These are phyloP conservation scores for Aphodius sticticus DNA, from an alignment of 2,888 invertebrate species.

Conservation along the genomic window DNA sequence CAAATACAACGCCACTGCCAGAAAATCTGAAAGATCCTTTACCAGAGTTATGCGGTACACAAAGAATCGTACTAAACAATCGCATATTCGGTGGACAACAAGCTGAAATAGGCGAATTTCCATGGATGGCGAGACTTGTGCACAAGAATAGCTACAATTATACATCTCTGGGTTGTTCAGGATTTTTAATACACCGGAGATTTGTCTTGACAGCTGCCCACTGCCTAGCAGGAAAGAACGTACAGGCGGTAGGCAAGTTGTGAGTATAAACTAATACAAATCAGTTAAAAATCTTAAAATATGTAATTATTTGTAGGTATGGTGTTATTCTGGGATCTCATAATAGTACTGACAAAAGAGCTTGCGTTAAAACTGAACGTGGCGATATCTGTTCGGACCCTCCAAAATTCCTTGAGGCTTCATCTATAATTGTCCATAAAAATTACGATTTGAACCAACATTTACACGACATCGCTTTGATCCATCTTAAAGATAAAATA, in stretches of 20 bases:
- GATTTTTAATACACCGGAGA: slow-evolving; percentile 62
- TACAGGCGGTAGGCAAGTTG: slow-evolving; percentile 54
- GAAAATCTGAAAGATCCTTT: slow-evolving; percentile 38
- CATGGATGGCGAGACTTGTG: slow-evolving; percentile 64
- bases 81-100: slow-evolving; percentile 58
- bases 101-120: slow-evolving; percentile 63
- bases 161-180: slow-evolving; percentile 60
- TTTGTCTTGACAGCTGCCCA: slow-evolving; percentile 66
- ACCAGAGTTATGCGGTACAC: slow-evolving; percentile 54
- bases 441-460: slow-evolving; percentile 54
- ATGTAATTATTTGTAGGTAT: slow-evolving; percentile 47
- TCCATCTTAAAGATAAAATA: slow-evolving; percentile 57
- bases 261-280: slow-evolving; percentile 50
- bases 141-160: slow-evolving; percentile 55
- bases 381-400: slow-evolving; percentile 59
- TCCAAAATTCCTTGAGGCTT: slow-evolving; percentile 57
- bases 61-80: slow-evolving; percentile 43
- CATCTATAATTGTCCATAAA: slow-evolving; percentile 58
- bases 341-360: slow-evolving; percentile 57
- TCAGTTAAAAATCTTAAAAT: not conserved
- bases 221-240: slow-evolving; percentile 53
- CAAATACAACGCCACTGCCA: slow-evolving; percentile 16
- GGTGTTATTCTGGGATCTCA: slow-evolving; percentile 62
- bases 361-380: slow-evolving; percentile 58
- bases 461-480: slow-evolving; percentile 62